Evolutionary conservation across 2,113 vertebrate genomes (phyloP).

Genomic region (Tinamus guttatus): DNA sequence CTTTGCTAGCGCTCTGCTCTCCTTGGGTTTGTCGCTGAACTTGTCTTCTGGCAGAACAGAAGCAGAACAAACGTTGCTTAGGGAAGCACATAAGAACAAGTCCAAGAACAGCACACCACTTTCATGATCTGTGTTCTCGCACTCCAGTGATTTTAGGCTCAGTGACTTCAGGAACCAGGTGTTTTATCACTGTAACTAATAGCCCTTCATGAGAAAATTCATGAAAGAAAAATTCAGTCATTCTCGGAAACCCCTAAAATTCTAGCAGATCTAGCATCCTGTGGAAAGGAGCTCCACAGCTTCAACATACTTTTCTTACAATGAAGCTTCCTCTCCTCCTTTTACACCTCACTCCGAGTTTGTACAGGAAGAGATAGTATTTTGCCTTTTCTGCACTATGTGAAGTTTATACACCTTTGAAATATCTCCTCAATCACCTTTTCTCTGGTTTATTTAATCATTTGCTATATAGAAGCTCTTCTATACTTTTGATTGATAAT

Average conservation of each 20-base stretch:
- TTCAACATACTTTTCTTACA: not conserved
- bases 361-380: not conserved
- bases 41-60: not conserved
- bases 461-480: not conserved
- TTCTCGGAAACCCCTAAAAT: not conserved
- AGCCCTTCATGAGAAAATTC: not conserved
- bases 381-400: not conserved
- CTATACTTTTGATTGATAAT: not conserved
- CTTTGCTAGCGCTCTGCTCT: not conserved
- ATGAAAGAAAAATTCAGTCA: not conserved
- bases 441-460: not conserved
- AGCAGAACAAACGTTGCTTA: not conserved
- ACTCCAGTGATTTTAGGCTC: not conserved
- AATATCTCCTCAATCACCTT: not conserved
- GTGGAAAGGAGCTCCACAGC: not conserved
- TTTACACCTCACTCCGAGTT: not conserved
- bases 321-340: not conserved
- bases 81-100: not conserved
- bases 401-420: not conserved
- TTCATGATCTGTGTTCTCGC: not conserved
- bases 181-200: not conserved
- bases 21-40: not conserved
- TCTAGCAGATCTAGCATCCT: not conserved
- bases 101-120: not conserved
- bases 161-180: not conserved